Evolutionary conservation across 2,797 vertebrate genomes (phyloP), one percentile per base, ranked within the genome.

Genomic region (Ambastaia sidthimunki): DNA sequence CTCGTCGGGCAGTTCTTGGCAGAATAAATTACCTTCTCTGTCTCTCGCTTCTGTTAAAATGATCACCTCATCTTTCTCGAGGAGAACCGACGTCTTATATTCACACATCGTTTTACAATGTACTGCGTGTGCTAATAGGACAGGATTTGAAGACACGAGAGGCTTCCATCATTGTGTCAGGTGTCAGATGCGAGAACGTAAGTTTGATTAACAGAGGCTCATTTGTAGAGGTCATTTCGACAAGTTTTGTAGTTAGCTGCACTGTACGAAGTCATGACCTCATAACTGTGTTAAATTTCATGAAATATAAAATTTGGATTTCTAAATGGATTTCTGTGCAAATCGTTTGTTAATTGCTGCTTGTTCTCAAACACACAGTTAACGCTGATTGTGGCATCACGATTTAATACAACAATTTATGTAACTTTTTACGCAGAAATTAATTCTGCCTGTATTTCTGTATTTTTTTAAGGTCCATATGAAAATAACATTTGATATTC

Each of bases 51-150:
- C 37, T 21, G 37, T 52, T 37, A 48, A 76, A 80, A 82, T 71
- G 76, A 86, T 83, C 71, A 62, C 71, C 78, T 68, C 47, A 21
- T 67, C 67, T 52, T 52, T 74, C 76, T 71, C 12, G 62, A 55
- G 83, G 52, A 44, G 83, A 83, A 77, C 57, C 73, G 82, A 74
- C 71, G 10, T 74, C 70, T 82, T 71, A 75, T 76, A 78, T 71
- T 83, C 76, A 72, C 74, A 71, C 71, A 70, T 77, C 81, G 54
- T 70, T 69, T 83, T 81, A 69, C 76, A 78, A 80, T 72, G 78
- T 66, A 31, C 80, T 41, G 25, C 60, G 37, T 66, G 65, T 52
- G 52, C 76, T 83, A 85, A 82, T 80, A 82, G 19, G 70, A 76
- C 48, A 48, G 60, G 80, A 66, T 54, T 70, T 10, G 62, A 44